Evolutionary conservation across 2,113 vertebrate species (phyloP), one percentile per base, ranked within the genome.

Genomic region (Megaceryle torquata): DNA sequence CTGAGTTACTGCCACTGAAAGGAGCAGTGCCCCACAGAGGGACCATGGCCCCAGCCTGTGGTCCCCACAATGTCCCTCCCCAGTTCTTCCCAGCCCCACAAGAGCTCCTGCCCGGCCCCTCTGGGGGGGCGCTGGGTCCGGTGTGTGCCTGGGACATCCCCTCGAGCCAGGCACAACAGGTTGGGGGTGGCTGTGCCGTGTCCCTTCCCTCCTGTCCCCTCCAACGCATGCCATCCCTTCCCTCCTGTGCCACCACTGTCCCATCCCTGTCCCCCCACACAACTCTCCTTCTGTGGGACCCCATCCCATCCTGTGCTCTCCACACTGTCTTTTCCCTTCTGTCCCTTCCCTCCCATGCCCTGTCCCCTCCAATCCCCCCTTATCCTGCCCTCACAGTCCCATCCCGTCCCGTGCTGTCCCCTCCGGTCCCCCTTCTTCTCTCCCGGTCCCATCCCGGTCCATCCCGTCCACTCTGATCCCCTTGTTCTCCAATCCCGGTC

Each of bases 71-170:
- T 69, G 72, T 74, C 54, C 67, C 18, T 74, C 54, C 67, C 18
- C 21, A 2, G 31, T 15, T 28, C 1, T 9, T 41, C 79, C 78
- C 48, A 51, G 56, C 25, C 61, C 61, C 67, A 3, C 2, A n/a
- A 50, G 39, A 65, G 13, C 21, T 54, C 65, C 78, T 51, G 12
- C 8, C 9, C 22, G 8, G 60, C 20, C 59, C 60, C 46, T 67
- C 39, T 6, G 3, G 5, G 2, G 12, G 14, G 12, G 1, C 41
- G 56, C 48, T 6, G 43, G 9, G 13, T 63, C 43, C 11, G 2
- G 28, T 0, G 11, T 51, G 60, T 29, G 54, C 48, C 33, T 56
- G 72, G 67, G 26, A 37, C 0, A 3, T 26, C 35, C 71, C 35
- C 59, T 61, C 4, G 6, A 39, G 35, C 44, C 21, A 7, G 79